A percentile compares a stretch with the other conserved stretches of the same genome.
Conservation (phyloP, 2,113 vertebrate species). For the Periophthalmus modestus region DNA sequence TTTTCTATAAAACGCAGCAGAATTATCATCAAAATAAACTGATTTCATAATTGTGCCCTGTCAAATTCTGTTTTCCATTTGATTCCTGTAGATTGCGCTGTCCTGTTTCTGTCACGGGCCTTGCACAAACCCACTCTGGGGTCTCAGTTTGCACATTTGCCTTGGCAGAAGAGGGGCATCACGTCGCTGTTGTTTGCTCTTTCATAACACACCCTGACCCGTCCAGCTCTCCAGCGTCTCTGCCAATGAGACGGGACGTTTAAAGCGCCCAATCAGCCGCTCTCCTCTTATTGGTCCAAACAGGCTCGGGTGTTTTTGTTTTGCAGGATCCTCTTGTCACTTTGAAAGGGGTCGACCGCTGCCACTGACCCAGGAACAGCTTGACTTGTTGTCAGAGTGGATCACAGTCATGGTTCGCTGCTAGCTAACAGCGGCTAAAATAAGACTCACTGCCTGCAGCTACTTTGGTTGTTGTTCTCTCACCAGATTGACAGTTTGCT, state of each 20-base stretch:
- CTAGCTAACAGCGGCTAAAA: conserved; percentile 50
- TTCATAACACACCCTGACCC: conserved; percentile 51
- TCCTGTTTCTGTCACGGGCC: not conserved
- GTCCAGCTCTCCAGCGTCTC: conserved; percentile 42
- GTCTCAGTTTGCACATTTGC: conserved; percentile 42
- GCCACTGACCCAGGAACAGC: conserved; percentile 33
- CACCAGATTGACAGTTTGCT: conserved; percentile 13
- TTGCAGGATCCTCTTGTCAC: not conserved
- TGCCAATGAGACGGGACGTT: conserved; percentile 14
- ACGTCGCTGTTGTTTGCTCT: conserved; percentile 59
- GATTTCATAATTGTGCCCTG: too few species aligned
- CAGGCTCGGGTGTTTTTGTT: conserved; percentile 13
- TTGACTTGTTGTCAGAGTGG: conserved; percentile 40
- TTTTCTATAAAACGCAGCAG: too few species aligned
- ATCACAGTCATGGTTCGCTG: conserved; percentile 38
- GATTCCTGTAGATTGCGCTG: too few species aligned
- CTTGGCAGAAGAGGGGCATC: conserved; percentile 58
- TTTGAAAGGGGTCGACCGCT: conserved; percentile 6
- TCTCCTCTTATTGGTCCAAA: conserved; percentile 11
- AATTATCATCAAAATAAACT: too few species aligned
- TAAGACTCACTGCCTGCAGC: conserved; percentile 35
- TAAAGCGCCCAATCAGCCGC: conserved; percentile 35
- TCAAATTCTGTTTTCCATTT: too few species aligned
- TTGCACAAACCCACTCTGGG: not conserved
- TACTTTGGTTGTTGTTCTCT: conserved; percentile 26